Conservation (phyloP, 35 echinoderm and acorn worm genomes). For the Anneissia japonica region DNA sequence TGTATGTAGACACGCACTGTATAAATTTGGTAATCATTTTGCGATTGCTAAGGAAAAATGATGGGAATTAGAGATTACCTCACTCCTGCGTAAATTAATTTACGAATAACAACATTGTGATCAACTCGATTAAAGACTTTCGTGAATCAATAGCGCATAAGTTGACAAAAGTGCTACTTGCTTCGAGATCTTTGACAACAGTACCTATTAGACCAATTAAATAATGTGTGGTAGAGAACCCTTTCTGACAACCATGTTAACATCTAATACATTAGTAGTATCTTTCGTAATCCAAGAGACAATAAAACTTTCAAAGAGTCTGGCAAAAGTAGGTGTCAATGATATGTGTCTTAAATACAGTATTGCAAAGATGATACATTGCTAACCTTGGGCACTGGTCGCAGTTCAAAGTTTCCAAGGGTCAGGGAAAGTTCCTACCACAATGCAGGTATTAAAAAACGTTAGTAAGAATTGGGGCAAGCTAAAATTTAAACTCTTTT, state of each 20-base stretch:
- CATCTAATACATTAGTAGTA: background rate
- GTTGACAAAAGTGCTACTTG: background rate
- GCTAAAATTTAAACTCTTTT: background rate
- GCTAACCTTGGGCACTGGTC: no score
- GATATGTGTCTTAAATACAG: background rate
- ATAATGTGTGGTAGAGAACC: background rate
- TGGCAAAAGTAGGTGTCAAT: background rate
- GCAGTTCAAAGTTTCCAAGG: no score
- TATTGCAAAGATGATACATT: background rate
- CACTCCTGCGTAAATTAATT: background rate
- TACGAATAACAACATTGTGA: background rate
- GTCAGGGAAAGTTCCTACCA: background rate
- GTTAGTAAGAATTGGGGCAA: background rate
- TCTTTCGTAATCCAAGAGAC: background rate
- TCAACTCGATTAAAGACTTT: background rate
- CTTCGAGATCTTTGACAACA: background rate
- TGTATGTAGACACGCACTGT: background rate
- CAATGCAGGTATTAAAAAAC: background rate
- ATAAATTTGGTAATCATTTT: background rate
- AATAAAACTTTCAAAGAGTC: background rate
- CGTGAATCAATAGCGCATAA: background rate
- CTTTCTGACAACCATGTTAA: background rate
- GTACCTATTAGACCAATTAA: background rate
- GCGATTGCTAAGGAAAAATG: background rate
- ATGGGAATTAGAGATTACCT: background rate